Evolutionary conservation across 2,113 vertebrate genomes (phyloP).

Genomic region (Equus przewalskii): DNA sequence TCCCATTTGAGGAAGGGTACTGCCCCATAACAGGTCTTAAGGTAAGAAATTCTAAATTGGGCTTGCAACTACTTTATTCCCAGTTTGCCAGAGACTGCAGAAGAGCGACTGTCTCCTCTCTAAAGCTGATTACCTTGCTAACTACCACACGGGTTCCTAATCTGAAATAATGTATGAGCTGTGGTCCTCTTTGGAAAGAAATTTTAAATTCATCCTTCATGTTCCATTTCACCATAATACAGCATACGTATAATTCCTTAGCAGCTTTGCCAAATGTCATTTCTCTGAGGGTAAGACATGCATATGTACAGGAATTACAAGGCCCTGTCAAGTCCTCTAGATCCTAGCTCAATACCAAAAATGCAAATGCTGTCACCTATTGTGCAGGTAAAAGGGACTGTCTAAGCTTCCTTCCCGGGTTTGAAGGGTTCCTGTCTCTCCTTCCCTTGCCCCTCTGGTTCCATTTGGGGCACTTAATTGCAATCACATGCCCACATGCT

Average conservation of each 20-base stretch:
- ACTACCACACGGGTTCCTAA: not conserved
- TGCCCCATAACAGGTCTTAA: not conserved
- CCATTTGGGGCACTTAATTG: not conserved
- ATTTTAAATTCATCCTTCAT: not conserved
- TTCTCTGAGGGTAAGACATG: not conserved
- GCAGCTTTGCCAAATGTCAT: not conserved
- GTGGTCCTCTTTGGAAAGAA: slow-evolving; percentile 6
- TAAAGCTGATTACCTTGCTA: not conserved
- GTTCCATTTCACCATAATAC: not conserved
- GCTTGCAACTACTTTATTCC: not conserved
- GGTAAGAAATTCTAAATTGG: not conserved
- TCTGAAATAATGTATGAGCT: slow-evolving; percentile 6
- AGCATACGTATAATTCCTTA: not conserved
- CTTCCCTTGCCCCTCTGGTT: not conserved
- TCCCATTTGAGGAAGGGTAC: not conserved
- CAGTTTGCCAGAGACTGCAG: not conserved
- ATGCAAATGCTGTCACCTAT: not conserved
- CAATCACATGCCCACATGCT: not conserved
- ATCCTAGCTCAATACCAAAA: not conserved
- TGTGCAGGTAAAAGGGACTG: not conserved
- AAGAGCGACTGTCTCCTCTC: not conserved
- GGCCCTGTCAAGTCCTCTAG: not conserved
- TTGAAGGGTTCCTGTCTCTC: not conserved
- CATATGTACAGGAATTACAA: not conserved
- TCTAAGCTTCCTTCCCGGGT: not conserved